phyloP scores from a whole-genome alignment of 1,140 invertebrate genomes.

The Drosophila takahashii region DNA sequence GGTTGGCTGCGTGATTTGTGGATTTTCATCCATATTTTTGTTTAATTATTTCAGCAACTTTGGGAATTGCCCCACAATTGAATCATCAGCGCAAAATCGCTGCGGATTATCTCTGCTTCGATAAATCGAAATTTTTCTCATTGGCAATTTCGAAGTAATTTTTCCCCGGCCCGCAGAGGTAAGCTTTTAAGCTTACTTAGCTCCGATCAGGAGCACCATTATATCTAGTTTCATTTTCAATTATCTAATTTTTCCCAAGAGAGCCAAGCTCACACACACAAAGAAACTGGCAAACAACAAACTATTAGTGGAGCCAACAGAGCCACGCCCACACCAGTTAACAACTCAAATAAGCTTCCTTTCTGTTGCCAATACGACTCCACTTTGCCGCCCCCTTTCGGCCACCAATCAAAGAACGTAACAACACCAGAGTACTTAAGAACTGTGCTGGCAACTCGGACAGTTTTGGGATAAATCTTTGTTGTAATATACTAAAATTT shows the following conservation, averaged over 20 bases:
- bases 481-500: not conserved
- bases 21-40: conserved; percentile 36
- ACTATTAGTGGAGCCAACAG: conserved; percentile 30
- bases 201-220: conserved; percentile 37
- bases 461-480: not conserved
- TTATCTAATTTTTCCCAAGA: conserved; percentile 45
- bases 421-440: not conserved
- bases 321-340: conserved; percentile 49
- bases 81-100: conserved; percentile 8
- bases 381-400: not conserved
- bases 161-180: conserved; percentile 2
- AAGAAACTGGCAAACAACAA: conserved; percentile 30
- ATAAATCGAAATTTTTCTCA: conserved; percentile 20
- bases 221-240: conserved; percentile 42
- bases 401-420: conserved; percentile 10
- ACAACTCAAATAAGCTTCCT: conserved; percentile 48
- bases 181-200: conserved; percentile 30
- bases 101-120: conserved; percentile 4
- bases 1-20: conserved; percentile 70
- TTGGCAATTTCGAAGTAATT: conserved; percentile 31
- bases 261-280: conserved; percentile 4
- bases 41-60: conserved; percentile 25
- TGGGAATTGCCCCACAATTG: conserved; percentile 10
- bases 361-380: conserved; percentile 25
- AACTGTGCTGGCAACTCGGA: conserved; percentile 2